These are phyloP conservation scores for human DNA, from an alignment of 2,113 vertebrate species.

Conservation along the genomic window DNA sequence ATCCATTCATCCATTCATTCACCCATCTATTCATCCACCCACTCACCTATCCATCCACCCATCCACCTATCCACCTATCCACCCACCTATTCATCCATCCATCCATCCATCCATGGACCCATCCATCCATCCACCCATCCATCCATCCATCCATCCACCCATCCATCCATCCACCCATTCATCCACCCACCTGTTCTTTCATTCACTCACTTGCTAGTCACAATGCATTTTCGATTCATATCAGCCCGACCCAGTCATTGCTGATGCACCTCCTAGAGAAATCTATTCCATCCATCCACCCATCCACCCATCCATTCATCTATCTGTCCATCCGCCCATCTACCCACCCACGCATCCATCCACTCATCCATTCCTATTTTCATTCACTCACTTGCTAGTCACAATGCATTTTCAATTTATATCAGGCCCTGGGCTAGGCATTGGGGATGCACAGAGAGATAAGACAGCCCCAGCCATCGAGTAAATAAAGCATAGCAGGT, in stretches of 20 bases:
- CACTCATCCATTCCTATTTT: too few relatives aligned
- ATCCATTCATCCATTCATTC: too few relatives aligned
- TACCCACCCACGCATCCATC: too few relatives aligned
- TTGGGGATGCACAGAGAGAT: not conserved
- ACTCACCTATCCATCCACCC: fast-evolving
- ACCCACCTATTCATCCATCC: too few relatives aligned
- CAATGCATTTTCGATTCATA: not conserved
- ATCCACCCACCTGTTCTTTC: not conserved
- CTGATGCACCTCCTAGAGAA: not conserved
- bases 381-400: not conserved
- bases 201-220: not conserved
- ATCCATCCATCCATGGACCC: too few relatives aligned
- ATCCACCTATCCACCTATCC: too few relatives aligned
- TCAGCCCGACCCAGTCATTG: too few relatives aligned
- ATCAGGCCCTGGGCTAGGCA: not conserved
- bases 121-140: too few relatives aligned
- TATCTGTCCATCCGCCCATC: not conserved
- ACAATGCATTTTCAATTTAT: not conserved
- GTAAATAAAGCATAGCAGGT: not conserved
- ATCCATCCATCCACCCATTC: too few relatives aligned
- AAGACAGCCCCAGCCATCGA: not conserved
- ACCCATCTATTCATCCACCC: too few relatives aligned
- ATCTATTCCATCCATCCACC: not conserved
- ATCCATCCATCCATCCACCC: too few relatives aligned
- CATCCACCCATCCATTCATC: not conserved